phyloP scores from a whole-genome alignment of 2,888 invertebrate species.

The Epiblema foenella region DNA sequence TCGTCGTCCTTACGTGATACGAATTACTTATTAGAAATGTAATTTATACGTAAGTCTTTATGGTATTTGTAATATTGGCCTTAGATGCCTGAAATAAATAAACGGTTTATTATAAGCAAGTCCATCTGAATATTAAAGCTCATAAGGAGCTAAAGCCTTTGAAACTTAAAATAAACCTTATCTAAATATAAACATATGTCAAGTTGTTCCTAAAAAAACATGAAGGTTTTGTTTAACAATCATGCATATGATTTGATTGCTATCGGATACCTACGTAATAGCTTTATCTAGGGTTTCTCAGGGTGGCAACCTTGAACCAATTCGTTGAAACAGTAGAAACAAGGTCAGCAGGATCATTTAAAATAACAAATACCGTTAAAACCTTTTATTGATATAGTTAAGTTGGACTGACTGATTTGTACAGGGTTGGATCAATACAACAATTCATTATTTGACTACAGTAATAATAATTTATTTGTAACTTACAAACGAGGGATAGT shows the following conservation, averaged over 20 bases:
- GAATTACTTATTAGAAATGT: no score
- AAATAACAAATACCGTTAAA: not conserved
- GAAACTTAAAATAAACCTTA: not conserved
- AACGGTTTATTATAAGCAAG: no score
- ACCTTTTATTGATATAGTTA: not conserved
- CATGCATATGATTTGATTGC: conserved; percentile 36
- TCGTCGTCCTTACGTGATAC: no score
- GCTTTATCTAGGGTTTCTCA: conserved; percentile 40
- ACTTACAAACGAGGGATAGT: no score
- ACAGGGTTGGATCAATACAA: no score
- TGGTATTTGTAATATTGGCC: no score
- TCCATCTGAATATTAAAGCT: not conserved
- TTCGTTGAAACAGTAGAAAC: not conserved
- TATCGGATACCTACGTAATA: conserved; percentile 20
- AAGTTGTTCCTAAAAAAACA: not conserved
- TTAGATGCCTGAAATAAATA: no score
- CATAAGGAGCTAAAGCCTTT: not conserved
- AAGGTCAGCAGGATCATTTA: not conserved
- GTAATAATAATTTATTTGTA: not conserved
- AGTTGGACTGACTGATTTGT: no score
- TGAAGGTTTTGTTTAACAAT: conserved; percentile 19
- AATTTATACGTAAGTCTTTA: no score
- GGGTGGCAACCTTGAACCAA: conserved; percentile 8
- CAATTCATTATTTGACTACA: not conserved
- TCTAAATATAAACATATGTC: not conserved